Evolutionary conservation across 2,888 invertebrate genomes (phyloP), one percentile per base, ranked within the genome.

Genomic region (Cordilura impudica): DNA sequence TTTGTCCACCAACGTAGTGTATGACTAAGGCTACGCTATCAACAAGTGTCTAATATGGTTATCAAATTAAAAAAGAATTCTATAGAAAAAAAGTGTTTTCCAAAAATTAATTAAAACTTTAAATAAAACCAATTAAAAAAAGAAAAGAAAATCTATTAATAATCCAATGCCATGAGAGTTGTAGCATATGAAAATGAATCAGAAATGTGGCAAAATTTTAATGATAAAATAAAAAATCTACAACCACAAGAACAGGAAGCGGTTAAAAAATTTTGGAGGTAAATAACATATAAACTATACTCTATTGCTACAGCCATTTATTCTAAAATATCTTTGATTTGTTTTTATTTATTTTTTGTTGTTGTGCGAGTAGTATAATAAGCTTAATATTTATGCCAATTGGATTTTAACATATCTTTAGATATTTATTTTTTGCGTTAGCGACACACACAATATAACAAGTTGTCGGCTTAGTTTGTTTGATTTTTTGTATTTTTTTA

Each of bases 241-340:
- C 84, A 84, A 76, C 87, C 87, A 35, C 83, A 83, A 58, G 87
- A 87, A 81, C 87, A 87, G 84, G 86, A 86, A 83, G 87, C 87
- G 54, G 87, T 87, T 29, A 85, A 85, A 65, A 84, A 84, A 6
- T 87, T 87, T 83, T 87, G 87, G 87, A 87, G 87, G 87, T 87
- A 85, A 83, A 67, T 82, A 81, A 81, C 10, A n/a, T n/a, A n/a
- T n/a, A 45, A 10, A 49, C 6, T 6, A 12, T 49, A 49, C 19
- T 7, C 6, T 66, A 23, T 19, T 43, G 14, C 2, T 43, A 7
- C 26, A 10, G 16, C 8, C 23, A 35, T 29, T 19, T 63, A 16
- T 21, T 51, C 2, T 23, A 51, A 51, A 51, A 51, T 21, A 49
- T 49, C 7, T 23, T n/a, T n/a, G n/a, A n/a, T n/a, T n/a, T n/a